Base-by-base conservation (phyloP, 2,113 vertebrate species). In the Alectura lathami region DNA sequence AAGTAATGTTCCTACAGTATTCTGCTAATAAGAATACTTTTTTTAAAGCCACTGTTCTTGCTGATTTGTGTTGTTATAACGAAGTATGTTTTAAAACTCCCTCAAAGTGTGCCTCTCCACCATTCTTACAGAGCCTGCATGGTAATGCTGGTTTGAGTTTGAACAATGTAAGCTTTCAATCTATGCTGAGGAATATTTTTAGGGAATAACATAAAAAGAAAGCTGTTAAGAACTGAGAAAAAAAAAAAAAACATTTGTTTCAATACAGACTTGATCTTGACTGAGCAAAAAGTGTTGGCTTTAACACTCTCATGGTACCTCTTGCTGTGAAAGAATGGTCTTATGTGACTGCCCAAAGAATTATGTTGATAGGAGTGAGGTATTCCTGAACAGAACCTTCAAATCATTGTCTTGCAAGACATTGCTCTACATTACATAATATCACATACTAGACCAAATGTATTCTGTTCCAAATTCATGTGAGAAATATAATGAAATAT, bases 41-140 rank as follows among this genome's bases (percentile, higher is more conserved):
- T 43, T 69, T 84, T 56, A 78, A 84, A 90, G 72, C 80, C 40
- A 26, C 73, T 60, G 7, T 36, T 81, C 60, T 63, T 86, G 48
- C 73, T 81, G 83, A 72, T 86, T 83, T 83, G 76, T 91, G 29
- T 40, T 93, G 72, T 86, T 82, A 20, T 6, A 60, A 22, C 36
- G 43, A 64, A 88, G n/a, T 67, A n/a, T 83, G 47, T 88, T 47
- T 53, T 93, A 45, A 80, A 88, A 74, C 26, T 80, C 36, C 42
- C 40, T 62, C 29, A 22, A 63, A 91, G 36, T 20, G 17, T 73
- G 22, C 24, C 40, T 70, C 36, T 69, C 29, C 30, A 63, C 89
- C 45, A 12, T 0, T 4, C 38, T 62, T 69, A 21, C 2, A 74
- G 59, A 29, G 53, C 18, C 23, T 63, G 51, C 5, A 0, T 51